Evolutionary conservation across 2,113 vertebrate species (phyloP).

Genomic region (Megaceryle maxima): DNA sequence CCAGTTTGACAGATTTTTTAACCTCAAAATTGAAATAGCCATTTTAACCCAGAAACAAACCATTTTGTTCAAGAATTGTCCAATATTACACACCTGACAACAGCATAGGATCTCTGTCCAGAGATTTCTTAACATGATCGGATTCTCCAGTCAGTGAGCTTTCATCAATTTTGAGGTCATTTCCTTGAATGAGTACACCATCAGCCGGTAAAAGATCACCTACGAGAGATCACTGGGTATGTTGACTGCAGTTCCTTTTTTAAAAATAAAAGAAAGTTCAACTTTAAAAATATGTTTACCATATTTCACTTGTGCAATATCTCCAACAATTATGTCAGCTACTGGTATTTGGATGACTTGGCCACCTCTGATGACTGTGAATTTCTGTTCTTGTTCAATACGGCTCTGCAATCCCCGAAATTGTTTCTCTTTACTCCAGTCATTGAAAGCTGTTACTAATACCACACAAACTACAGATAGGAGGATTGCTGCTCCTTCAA

Average conservation of each 20-base stretch:
- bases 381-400: constrained; percentile 99
- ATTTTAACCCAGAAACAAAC: neutral
- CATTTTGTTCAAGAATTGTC: neutral
- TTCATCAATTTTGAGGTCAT: constrained; percentile 98
- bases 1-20: neutral
- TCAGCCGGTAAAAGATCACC: constrained; percentile 97
- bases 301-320: constrained; percentile 98
- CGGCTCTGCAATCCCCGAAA: constrained; percentile 96
- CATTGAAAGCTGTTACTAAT: constrained; percentile 97
- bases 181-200: constrained; percentile 95
- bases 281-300: constrained; percentile 77
- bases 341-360: constrained; percentile 98
- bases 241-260: constrained; percentile 19
- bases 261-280: neutral
- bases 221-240: constrained; percentile 66
- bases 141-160: constrained; percentile 98
- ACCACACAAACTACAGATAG: constrained; percentile 96
- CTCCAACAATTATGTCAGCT: constrained; percentile 95
- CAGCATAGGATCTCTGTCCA: constrained; percentile 94
- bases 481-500: constrained; percentile 97
- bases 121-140: constrained; percentile 94
- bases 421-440: constrained; percentile 99
- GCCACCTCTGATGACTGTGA: constrained; percentile 92
- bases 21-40: neutral
- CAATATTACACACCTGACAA: constrained; percentile 84